phyloP scores from a whole-genome alignment of 1,140 invertebrate genomes.

The Apis mellifera region DNA sequence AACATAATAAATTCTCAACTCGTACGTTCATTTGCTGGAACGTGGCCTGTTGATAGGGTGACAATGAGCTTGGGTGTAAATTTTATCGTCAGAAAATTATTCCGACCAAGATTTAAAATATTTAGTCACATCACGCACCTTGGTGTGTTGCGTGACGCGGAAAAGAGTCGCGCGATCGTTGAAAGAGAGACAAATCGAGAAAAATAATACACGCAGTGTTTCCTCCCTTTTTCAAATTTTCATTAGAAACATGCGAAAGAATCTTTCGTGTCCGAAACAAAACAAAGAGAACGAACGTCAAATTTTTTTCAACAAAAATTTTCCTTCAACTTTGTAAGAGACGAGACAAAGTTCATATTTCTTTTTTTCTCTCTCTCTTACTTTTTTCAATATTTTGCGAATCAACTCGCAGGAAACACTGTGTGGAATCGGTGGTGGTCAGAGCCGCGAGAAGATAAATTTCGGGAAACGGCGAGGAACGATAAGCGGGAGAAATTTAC shows the following conservation, averaged over 20 bases:
- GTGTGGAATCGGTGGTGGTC: neutral
- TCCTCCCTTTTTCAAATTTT: no score
- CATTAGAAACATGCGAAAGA: no score
- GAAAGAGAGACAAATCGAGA: neutral
- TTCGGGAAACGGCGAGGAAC: constrained; percentile 22
- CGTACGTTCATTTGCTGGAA: neutral
- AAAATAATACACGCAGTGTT: neutral
- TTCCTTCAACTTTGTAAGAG: no score
- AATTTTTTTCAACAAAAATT: no score
- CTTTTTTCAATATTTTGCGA: no score
- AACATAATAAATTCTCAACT: neutral
- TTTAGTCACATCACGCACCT: constrained; percentile 16
- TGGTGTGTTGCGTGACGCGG: constrained; percentile 23
- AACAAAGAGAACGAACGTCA: no score
- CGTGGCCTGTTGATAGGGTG: neutral
- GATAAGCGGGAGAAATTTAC: constrained; percentile 56
- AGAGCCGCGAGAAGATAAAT: constrained; percentile 32
- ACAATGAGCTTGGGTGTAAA: constrained; percentile 17
- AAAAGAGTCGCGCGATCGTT: constrained; percentile 8
- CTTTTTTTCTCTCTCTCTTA: no score
- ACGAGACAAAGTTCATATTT: no score
- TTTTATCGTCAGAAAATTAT: constrained; percentile 7
- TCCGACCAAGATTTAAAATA: constrained; percentile 21
- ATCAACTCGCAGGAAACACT: no score
- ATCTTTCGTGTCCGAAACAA: no score